phyloP scores from a whole-genome alignment of 1,140 invertebrate species.

The Chionoecetes opilio region DNA sequence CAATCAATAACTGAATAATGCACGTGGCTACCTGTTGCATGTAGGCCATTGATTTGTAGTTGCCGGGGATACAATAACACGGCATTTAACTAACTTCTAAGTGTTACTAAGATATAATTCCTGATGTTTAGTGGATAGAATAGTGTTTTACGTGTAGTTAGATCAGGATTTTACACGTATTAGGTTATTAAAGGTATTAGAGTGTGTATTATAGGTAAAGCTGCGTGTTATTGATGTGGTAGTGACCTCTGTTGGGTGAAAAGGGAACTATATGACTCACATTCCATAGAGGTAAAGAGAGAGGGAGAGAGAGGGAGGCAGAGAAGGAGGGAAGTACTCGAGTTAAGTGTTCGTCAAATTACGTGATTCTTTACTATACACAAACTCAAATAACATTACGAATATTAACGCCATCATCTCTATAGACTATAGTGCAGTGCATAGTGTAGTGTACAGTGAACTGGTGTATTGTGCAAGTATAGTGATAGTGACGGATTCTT shows the following conservation, averaged over 20 bases:
- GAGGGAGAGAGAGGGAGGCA: neutral
- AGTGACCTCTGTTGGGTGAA: neutral
- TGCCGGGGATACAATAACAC: neutral
- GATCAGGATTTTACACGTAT: neutral
- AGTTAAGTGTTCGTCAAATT: neutral
- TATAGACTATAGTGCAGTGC: too few species aligned
- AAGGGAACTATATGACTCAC: neutral
- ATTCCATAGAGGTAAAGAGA: constrained; percentile 9
- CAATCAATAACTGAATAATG: constrained; percentile 21
- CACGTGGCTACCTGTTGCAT: neutral
- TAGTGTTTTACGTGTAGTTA: neutral
- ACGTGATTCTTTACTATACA: too few species aligned
- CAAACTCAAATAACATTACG: too few species aligned
- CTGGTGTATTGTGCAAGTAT: too few species aligned
- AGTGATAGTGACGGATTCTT: too few species aligned
- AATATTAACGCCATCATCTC: too few species aligned
- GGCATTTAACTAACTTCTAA: neutral
- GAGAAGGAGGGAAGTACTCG: neutral
- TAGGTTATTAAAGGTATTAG: neutral
- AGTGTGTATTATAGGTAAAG: neutral
- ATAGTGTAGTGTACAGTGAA: too few species aligned
- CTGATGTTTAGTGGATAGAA: neutral
- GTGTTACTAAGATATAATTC: neutral
- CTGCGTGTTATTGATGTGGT: neutral
- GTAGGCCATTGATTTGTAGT: neutral